Evolutionary conservation across 2,797 vertebrate genomes (phyloP).

Genomic region (Notoglanidium macrostoma): DNA sequence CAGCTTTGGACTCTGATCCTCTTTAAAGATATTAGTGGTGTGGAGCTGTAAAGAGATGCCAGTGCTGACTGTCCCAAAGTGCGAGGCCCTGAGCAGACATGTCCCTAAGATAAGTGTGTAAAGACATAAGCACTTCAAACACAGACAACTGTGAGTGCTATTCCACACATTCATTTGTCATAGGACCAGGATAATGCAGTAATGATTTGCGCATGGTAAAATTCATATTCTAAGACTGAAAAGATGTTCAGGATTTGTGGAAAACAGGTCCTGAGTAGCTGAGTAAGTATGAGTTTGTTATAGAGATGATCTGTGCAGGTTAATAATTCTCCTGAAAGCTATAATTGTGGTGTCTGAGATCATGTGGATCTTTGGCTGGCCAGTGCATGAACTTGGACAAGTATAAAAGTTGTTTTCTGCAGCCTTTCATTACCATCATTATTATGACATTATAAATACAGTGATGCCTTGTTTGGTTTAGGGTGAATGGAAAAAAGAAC

Average conservation of each 20-base stretch:
- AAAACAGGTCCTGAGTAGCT: not conserved
- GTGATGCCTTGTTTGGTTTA: not conserved
- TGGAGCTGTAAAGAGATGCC: constrained; percentile 21
- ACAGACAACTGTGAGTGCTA: not conserved
- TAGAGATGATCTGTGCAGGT: not conserved
- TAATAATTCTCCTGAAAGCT: not conserved
- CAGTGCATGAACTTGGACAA: not conserved
- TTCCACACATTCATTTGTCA: not conserved
- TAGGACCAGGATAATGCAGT: not conserved
- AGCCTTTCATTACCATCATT: not conserved
- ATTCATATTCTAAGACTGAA: not conserved
- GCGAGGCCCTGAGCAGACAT: not conserved
- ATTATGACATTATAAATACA: not conserved
- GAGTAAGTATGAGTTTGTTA: not conserved
- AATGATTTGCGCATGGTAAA: not conserved
- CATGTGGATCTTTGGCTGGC: not conserved
- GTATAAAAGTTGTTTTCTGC: constrained; percentile 1
- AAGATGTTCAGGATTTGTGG: not conserved
- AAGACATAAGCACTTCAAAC: not conserved
- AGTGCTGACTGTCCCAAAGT: constrained; percentile 18
- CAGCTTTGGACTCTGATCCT: constrained; percentile 48
- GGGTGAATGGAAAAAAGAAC: not conserved
- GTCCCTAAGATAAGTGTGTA: not conserved
- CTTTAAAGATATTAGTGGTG: constrained; percentile 42
- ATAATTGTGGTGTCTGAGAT: not conserved